Evolutionary conservation across 2,797 vertebrate genomes (phyloP), one percentile per base, ranked within the genome.

Genomic region (Brachymystax lenok): DNA sequence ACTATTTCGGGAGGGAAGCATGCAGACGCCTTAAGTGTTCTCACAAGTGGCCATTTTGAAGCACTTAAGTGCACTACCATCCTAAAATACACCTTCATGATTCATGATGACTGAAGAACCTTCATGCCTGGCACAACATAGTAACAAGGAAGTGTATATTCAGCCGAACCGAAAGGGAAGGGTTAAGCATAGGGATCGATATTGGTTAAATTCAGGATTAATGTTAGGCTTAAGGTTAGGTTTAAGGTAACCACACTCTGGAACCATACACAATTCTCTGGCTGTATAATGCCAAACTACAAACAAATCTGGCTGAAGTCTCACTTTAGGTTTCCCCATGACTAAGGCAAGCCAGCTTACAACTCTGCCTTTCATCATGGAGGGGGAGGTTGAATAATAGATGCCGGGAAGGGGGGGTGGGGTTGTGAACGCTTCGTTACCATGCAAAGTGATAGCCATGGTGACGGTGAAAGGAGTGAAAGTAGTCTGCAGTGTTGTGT

Each of bases 391-490:
- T 94, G 84, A 94, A 95, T 95, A 92, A 95, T 95, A 80, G 81
- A 95, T 92, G 88, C 79, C 86, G 79, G 83, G 87, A 69, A 54
- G 3, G 82, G 89, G 87, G 88, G 70, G 64, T 81, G 89, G 87
- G 33, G 73, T 85, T 68, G 81, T 74, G 91, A 92, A 88, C 79
- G 82, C 90, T 90, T 83, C 75, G 92, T 93, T 92, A 90, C 91
- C 84, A 85, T 92, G 94, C 89, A 94, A 95, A 89, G 85, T 82
- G 93, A 94, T 93, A 92, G 89, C 74, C 67, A 83, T 35, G 87
- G 66, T 68, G 66, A 88, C 75, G 80, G 89, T 83, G 87, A 92
- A 90, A 86, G 85, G 75, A 94, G 93, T 93, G 93, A 95, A 95
- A 94, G 94, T 94, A 94, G 85, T 72, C 33, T 82, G 88, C 74